These are phyloP conservation scores for Mimachlamys varia DNA, from an alignment of 2,888 invertebrate genomes.

Conservation along the genomic window DNA sequence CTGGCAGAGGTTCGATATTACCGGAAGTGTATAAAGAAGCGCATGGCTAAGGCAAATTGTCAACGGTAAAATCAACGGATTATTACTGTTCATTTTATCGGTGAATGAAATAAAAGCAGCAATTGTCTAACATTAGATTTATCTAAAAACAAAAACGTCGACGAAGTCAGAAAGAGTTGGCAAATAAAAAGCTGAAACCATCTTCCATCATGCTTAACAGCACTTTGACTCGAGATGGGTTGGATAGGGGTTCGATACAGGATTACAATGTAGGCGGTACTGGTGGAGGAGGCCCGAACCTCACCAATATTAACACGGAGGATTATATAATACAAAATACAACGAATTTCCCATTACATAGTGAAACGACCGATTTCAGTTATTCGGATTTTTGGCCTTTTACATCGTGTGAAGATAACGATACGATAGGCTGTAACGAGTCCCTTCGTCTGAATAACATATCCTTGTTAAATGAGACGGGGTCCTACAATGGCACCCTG, in stretches of 20 bases:
- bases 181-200: background rate
- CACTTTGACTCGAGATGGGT: background rate
- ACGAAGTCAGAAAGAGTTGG: no score
- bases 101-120: background rate
- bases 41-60: background rate
- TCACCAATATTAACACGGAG: background rate
- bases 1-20: background rate
- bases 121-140: background rate
- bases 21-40: background rate
- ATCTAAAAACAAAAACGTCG: background rate
- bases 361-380: slow-evolving; percentile 33
- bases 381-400: slow-evolving; percentile 38
- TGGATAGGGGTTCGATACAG: background rate
- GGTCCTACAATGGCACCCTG: slow-evolving; percentile 38
- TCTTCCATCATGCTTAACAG: background rate
- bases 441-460: background rate
- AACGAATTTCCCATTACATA: slow-evolving; percentile 40
- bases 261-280: background rate
- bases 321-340: slow-evolving; percentile 36
- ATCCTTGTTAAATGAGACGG: slow-evolving; percentile 45
- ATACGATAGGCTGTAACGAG: background rate
- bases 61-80: background rate
- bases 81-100: background rate
- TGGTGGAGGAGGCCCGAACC: background rate
- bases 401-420: slow-evolving; percentile 35